Base-by-base conservation (phyloP, 1,140 invertebrate genomes). In the Dysdera silvatica region DNA sequence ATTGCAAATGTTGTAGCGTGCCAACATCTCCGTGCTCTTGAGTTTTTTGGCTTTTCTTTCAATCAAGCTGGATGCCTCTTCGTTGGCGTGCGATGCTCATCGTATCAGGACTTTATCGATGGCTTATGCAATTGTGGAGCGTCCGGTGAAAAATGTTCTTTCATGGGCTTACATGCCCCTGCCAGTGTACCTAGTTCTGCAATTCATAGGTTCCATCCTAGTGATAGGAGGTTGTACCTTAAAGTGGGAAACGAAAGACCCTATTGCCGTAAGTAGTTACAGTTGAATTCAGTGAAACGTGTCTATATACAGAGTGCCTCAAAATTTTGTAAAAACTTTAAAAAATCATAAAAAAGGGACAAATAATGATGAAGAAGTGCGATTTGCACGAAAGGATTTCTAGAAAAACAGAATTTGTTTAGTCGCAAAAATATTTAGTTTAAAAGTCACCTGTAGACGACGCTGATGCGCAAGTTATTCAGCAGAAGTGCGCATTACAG, bases 41-140 rank as follows among this genome's bases (percentile, higher is more conserved):
- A 61, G n/a, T 61, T 61, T 31, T 61, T 61, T 43, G 55, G 53
- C 31, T 61, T 47, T 32, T 61, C 60, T n/a, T 61, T 61, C 51
- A 61, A 61, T 43, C 60, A 35, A 10, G 20, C 35, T 18, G 49
- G 51, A 14, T 61, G 60, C 23, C 20, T 61, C 5, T 54, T 61
- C 20, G 60, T 61, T 3, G 60, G 60, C 0, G 51, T 47, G 0
- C 51, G 55, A 37, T 61, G 60, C 6, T 4, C 51, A 6, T 47
- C 51, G 0, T 61, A 52, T 49, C 6, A 4, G 3, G 23, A 47
- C 4, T 61, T 61, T 29, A 37, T 55, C 31, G 20, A 37, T 4
- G 60, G 60, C 37, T 31, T 37, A 28, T 61, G 60, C 32, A 37
- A 61, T 35, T 61, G 60, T 20, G 60, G 60, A 8, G 20, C 12